Conservation (phyloP, 2,113 vertebrate genomes). For the Empidonax alnorum region DNA sequence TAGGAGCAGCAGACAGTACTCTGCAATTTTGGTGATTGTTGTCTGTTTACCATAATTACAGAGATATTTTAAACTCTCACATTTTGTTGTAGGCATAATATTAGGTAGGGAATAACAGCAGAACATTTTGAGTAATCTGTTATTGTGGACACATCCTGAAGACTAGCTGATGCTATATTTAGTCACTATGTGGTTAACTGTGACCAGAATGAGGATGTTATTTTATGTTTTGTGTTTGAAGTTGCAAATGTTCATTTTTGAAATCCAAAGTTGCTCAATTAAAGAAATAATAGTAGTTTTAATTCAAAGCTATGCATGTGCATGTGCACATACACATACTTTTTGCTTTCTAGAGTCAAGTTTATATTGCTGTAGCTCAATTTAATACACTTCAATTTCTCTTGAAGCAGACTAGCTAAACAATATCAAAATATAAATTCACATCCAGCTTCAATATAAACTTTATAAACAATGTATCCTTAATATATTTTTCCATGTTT, state of each 20-base stretch:
- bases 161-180: constrained; percentile 57
- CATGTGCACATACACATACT: rapidly evolving
- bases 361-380: background rate
- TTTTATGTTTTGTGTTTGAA: constrained; percentile 29
- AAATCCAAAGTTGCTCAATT: background rate
- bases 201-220: constrained; percentile 28
- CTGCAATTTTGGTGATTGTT: constrained; percentile 71
- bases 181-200: constrained; percentile 48
- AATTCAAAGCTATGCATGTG: background rate
- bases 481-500: background rate
- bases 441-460: background rate
- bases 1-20: constrained; percentile 34
- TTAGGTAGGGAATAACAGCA: constrained; percentile 67
- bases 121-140: constrained; percentile 71
- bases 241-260: background rate
- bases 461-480: background rate
- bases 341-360: background rate
- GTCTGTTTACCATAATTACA: constrained; percentile 72
- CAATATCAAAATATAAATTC: background rate
- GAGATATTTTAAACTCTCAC: constrained; percentile 68
- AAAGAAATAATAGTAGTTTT: constrained; percentile 6
- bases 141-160: constrained; percentile 70
- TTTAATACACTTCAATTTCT: background rate
- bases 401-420: background rate
- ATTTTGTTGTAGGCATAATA: constrained; percentile 69